phyloP scores from a whole-genome alignment of 2,888 invertebrate species.

The Tineola bisselliella region DNA sequence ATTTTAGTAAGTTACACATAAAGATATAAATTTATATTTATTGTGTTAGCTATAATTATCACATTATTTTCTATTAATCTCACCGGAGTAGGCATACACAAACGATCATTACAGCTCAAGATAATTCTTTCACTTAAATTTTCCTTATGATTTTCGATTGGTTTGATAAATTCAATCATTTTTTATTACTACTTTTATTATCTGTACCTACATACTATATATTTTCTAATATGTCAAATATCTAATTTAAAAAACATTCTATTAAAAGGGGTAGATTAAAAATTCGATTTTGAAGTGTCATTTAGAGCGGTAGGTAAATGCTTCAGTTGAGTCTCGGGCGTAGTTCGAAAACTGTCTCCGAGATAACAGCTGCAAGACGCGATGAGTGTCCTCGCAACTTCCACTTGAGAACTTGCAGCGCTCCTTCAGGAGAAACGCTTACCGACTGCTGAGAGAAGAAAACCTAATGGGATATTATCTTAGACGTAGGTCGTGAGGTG shows the following conservation, averaged over 20 bases:
- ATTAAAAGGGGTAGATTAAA: background rate
- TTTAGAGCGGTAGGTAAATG: conserved; percentile 1
- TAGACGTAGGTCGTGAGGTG: background rate
- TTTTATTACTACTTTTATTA: too few species aligned
- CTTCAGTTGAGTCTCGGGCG: background rate
- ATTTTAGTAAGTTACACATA: background rate
- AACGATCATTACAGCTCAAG: too few species aligned
- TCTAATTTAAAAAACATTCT: background rate
- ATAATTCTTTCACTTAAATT: too few species aligned
- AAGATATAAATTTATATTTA: background rate
- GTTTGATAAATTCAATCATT: too few species aligned
- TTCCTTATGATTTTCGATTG: too few species aligned
- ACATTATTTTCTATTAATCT: too few species aligned
- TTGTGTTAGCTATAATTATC: too few species aligned
- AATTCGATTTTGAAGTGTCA: background rate
- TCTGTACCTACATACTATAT: too few species aligned
- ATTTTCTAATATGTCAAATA: background rate
- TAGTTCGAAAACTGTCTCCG: conserved; percentile 9
- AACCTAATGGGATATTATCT: conserved; percentile 1
- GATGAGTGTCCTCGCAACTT: conserved; percentile 6
- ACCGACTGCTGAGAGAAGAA: conserved; percentile 2
- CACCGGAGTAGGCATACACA: too few species aligned
- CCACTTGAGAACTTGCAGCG: conserved; percentile 9
- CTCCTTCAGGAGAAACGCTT: conserved; percentile 5
- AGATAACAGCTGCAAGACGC: conserved; percentile 12